Evolutionary conservation across 2,113 vertebrate genomes (phyloP).

Genomic region (Coptodon rendalli): DNA sequence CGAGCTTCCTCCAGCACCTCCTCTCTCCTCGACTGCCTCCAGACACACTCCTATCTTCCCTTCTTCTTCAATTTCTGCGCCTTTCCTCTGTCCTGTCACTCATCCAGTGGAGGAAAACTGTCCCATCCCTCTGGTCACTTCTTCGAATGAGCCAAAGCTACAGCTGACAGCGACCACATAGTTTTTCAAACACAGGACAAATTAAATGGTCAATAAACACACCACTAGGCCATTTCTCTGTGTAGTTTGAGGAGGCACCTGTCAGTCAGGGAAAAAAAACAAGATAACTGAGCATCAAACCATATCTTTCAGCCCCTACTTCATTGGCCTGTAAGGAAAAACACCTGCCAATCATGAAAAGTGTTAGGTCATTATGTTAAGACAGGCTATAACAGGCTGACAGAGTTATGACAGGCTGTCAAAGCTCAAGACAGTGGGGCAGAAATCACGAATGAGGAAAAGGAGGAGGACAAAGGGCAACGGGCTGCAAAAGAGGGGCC

Average conservation of each 20-base stretch:
- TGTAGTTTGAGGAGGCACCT: slow-evolving; percentile 13
- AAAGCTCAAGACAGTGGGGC: slow-evolving; percentile 36
- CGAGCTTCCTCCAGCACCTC: background rate
- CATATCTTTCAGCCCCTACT: background rate
- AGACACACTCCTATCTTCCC: slow-evolving; percentile 19
- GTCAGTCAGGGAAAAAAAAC: slow-evolving; percentile 48
- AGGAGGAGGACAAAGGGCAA: background rate
- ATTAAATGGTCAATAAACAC: slow-evolving; percentile 39
- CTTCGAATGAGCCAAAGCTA: background rate
- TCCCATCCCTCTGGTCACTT: slow-evolving; percentile 10
- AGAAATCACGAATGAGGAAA: slow-evolving; percentile 5
- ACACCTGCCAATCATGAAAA: slow-evolving; percentile 64
- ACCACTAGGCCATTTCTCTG: background rate
- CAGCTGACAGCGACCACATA: background rate
- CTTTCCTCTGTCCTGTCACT: slow-evolving; percentile 44
- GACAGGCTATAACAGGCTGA: slow-evolving; percentile 45
- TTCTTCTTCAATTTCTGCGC: background rate
- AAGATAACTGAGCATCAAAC: slow-evolving; percentile 28
- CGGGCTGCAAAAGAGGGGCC: background rate
- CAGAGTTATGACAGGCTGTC: slow-evolving; percentile 58
- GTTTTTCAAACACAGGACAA: slow-evolving; percentile 21
- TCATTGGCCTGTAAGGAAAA: slow-evolving; percentile 46
- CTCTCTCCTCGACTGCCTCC: slow-evolving; percentile 8
- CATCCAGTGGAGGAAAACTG: background rate
- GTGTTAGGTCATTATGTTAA: slow-evolving; percentile 66